Percentiles rank a stretch among this genome's conserved stretches.
Conservation (phyloP, 2,113 vertebrate species). For the Rynchops niger region DNA sequence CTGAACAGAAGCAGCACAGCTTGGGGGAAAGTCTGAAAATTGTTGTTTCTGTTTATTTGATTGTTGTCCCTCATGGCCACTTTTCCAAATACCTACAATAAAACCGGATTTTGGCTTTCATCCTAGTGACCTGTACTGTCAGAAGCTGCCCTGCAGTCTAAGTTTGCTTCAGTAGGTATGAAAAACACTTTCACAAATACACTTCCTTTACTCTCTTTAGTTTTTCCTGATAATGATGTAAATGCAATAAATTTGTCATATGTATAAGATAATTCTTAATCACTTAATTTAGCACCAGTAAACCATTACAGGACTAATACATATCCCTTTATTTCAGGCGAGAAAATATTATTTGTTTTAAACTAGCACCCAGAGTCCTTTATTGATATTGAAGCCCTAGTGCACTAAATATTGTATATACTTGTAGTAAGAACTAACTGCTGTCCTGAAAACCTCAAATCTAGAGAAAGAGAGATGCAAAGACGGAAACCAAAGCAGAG, state of each 20-base stretch:
- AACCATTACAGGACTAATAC: background rate
- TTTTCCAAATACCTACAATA: conserved; percentile 94
- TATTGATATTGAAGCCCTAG: background rate
- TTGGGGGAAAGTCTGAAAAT: conserved; percentile 98
- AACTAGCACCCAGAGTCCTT: background rate
- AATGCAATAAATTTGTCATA: background rate
- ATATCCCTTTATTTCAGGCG: background rate
- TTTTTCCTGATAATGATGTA: background rate
- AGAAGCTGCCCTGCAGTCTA: background rate
- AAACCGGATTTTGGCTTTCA: background rate
- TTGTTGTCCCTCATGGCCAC: conserved; percentile 95
- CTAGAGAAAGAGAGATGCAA: background rate
- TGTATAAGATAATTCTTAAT: background rate
- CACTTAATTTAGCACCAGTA: background rate
- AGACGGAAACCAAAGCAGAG: background rate
- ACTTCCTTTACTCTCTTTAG: background rate
- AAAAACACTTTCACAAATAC: background rate
- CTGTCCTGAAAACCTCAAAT: background rate
- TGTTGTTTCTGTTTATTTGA: conserved; percentile 99
- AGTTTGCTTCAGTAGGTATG: background rate
- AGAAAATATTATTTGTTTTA: background rate
- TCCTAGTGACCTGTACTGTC: background rate
- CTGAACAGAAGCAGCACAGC: conserved; percentile 96
- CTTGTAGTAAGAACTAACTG: background rate
- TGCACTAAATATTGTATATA: background rate